Evolutionary conservation across 2,113 vertebrate species (phyloP).

Genomic region (Chaenocephalus aceratus): DNA sequence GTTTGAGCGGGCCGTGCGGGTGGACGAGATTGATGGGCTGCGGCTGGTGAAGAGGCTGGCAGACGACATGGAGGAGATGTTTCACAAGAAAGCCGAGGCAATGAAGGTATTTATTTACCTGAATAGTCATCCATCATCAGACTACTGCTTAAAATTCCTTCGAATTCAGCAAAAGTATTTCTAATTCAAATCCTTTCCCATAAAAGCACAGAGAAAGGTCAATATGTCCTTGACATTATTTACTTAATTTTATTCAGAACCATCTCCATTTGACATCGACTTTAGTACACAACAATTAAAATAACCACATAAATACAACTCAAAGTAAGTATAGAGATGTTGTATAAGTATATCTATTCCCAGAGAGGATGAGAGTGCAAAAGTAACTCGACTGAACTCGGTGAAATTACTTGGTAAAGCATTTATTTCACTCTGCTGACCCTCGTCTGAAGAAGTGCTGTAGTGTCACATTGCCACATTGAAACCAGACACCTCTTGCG

Average conservation of each 20-base stretch:
- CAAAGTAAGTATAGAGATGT: neutral
- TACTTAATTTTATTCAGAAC: neutral
- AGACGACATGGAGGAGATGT: slow-evolving; percentile 99
- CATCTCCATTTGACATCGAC: neutral
- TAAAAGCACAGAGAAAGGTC: neutral
- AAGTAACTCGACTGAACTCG: slow-evolving; percentile 1
- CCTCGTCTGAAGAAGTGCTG: slow-evolving; percentile 40
- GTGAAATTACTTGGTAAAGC: slow-evolving; percentile 13
- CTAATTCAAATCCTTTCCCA: neutral
- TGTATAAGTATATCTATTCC: neutral
- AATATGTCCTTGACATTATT: neutral
- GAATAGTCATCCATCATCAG: neutral
- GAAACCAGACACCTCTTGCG: slow-evolving; percentile 41
- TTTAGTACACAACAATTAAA: neutral
- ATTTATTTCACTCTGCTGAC: slow-evolving; percentile 10
- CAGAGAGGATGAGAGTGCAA: neutral
- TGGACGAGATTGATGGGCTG: slow-evolving; percentile 97
- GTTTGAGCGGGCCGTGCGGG: slow-evolving; percentile 92
- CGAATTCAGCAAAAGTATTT: neutral
- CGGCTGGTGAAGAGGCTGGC: slow-evolving; percentile 95
- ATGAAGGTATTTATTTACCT: slow-evolving; percentile 86
- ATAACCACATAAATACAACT: neutral
- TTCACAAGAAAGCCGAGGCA: slow-evolving; percentile 96
- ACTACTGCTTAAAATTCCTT: neutral
- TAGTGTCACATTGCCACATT: slow-evolving; percentile 39